A percentile compares a stretch with the other conserved stretches of the same genome.
phyloP scores from a whole-genome alignment of 1,140 invertebrate species.

The Macrobrachium rosenbergii region DNA sequence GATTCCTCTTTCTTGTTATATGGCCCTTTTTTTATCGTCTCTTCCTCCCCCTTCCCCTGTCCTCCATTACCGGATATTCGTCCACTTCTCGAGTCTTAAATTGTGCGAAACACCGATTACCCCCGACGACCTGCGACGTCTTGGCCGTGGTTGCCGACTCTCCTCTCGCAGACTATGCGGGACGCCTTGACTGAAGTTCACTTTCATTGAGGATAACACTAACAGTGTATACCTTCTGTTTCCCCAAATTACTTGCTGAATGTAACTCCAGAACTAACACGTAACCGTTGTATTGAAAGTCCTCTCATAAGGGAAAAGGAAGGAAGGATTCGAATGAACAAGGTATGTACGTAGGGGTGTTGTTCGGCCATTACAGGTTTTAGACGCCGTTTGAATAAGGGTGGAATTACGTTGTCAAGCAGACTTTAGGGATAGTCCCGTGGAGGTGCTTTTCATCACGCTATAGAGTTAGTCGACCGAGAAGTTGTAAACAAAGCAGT shows the following conservation, averaged over 20 bases:
- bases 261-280: too few species aligned
- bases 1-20: not conserved
- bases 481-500: conserved; percentile 23
- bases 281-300: too few species aligned
- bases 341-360: too few species aligned
- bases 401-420: too few species aligned
- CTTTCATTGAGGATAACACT: too few species aligned
- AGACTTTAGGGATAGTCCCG: too few species aligned
- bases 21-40: not conserved
- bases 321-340: too few species aligned
- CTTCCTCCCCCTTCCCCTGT: not conserved
- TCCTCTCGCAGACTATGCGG: not conserved
- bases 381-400: too few species aligned
- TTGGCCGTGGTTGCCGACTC: not conserved
- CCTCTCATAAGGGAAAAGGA: too few species aligned
- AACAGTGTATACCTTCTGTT: too few species aligned
- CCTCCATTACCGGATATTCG: conserved; percentile 46
- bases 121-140: conserved; percentile 36
- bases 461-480: not conserved
- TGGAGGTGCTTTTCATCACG: not conserved
- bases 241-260: too few species aligned
- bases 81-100: conserved; percentile 34
- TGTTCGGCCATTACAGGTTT: too few species aligned
- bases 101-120: conserved; percentile 56
- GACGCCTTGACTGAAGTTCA: not conserved